Percentiles rank a stretch among this genome's conserved stretches.
These are phyloP conservation scores for Smutsia temminckii DNA, from an alignment of 2,797 vertebrate genomes.

Conservation along the genomic window DNA sequence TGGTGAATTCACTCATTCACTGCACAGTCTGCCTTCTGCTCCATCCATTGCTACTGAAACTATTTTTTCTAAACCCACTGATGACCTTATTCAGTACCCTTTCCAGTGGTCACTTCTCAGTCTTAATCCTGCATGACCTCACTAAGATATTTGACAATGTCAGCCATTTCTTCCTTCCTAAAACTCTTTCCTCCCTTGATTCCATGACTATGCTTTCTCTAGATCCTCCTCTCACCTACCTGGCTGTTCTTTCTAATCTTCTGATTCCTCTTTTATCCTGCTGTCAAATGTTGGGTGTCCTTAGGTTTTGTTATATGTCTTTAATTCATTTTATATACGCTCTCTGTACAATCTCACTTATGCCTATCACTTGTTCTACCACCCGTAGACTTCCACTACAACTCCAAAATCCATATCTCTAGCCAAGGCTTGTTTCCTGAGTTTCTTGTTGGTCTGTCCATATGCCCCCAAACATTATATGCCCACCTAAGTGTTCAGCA, in stretches of 20 bases:
- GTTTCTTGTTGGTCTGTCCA: neutral
- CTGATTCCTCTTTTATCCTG: conserved; percentile 16
- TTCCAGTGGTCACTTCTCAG: neutral
- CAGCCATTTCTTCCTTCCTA: neutral
- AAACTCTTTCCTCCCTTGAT: neutral
- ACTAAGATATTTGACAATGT: neutral
- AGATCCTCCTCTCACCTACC: neutral
- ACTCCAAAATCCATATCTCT: neutral
- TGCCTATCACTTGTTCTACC: neutral
- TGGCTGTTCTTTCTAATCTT: neutral
- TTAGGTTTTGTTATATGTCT: conserved; percentile 24
- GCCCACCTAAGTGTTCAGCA: neutral
- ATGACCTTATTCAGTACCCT: neutral
- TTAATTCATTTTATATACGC: neutral
- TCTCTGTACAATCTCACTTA: neutral
- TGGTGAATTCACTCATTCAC: conserved; percentile 2
- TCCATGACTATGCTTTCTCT: neutral
- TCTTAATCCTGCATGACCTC: neutral
- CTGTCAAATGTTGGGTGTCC: neutral
- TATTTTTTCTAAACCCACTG: neutral
- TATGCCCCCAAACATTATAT: neutral
- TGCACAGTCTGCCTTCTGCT: neutral
- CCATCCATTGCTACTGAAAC: neutral
- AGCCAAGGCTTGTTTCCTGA: neutral
- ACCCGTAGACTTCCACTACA: neutral